phyloP scores from a whole-genome alignment of 1,140 invertebrate species.

The Camponotus floridanus region DNA sequence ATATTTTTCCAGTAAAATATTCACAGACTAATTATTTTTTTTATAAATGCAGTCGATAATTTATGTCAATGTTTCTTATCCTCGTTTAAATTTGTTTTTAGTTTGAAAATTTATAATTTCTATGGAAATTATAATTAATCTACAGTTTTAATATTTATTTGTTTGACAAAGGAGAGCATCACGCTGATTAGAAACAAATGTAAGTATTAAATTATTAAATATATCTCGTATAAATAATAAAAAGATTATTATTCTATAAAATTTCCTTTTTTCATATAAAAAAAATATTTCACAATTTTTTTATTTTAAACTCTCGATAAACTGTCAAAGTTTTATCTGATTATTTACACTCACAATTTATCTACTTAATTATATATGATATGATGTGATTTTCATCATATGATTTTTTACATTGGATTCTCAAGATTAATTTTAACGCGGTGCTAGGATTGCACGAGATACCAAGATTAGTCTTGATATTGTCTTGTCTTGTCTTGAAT shows the following conservation, averaged over 20 bases:
- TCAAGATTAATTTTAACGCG: not conserved
- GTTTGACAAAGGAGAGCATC: not conserved
- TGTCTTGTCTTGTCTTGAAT: too few relatives aligned
- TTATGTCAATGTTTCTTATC: not conserved
- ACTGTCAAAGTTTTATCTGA: not conserved
- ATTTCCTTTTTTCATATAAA: not conserved
- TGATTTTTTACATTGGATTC: not conserved
- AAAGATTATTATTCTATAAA: not conserved
- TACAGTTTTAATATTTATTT: not conserved
- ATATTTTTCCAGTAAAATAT: not conserved
- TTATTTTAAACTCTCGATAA: not conserved
- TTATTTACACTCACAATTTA: not conserved
- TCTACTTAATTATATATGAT: not conserved
- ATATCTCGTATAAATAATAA: not conserved
- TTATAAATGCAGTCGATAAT: not conserved
- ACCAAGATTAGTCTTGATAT: too few relatives aligned
- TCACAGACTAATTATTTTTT: not conserved
- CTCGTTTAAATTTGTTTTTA: not conserved
- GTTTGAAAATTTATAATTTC: not conserved
- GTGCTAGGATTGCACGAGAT: too few relatives aligned
- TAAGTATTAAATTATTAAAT: constrained; percentile 8
- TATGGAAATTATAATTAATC: not conserved
- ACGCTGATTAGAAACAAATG: not conserved
- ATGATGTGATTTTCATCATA: too few relatives aligned
- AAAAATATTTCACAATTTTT: not conserved